Base-by-base conservation (phyloP, 1,140 invertebrate genomes). In the Leptinotarsa defecta region DNA sequence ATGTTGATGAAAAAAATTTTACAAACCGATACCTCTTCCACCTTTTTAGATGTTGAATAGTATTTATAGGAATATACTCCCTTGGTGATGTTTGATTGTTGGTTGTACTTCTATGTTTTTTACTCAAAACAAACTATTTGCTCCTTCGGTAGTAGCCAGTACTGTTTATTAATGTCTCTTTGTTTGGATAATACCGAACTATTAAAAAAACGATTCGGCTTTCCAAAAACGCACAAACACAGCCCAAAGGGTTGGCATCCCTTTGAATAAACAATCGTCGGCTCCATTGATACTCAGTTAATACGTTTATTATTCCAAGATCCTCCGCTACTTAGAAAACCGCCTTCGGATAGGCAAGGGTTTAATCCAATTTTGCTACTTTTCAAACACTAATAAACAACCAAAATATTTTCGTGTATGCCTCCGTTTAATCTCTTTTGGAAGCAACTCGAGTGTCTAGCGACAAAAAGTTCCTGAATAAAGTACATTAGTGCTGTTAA, bases 281-380 rank as follows among this genome's bases (percentile, higher is more conserved):
- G 52, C 52, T 17, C 52, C 13, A 57, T 57, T 57, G 52, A 57
- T 57, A 57, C 52, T 19, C 52, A 15, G 15, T 57, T 57, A 57
- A 57, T 57, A 57, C 52, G 52, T 57, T 57, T 57, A 57, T 57
- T 57, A 57, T 57, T 57, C 52, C 52, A 57, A 57, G 17, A 57
- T 57, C 17, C 52, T 57, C 52, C n/a, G 52, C 52, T 57, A 57
- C 52, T 57, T 57, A 57, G 20, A 75, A 69, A 22, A 48, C 67
- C 15, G 19, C 27, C 22, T 6, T 43, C n/a, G 15, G 43, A 0
- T 19, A 67, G n/a, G 73, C 24, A 74, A 52, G 64, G 68, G 57
- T 57, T 70, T 70, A 75, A 75, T 75, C 68, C 34, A 64, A 61
- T 57, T 49, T 15, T 49, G 68, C 68, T 70, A 70, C 68, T 70